Evolutionary conservation across 2,888 invertebrate genomes (phyloP), one percentile per base, ranked within the genome.

Genomic region (Seira ritae): DNA sequence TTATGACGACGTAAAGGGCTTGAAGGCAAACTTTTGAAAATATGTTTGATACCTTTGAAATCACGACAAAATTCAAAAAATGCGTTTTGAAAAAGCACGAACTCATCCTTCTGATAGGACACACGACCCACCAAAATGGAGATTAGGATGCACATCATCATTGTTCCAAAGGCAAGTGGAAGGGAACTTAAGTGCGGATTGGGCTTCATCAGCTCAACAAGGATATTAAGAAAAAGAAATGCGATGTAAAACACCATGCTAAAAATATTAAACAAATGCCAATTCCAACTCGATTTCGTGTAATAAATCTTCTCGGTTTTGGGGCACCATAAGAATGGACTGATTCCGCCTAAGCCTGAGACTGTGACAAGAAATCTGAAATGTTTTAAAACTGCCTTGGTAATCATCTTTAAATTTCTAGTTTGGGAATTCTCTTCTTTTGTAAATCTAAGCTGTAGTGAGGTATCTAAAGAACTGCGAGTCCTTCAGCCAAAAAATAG

Each of bases 1-100:
- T n/a, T n/a, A 62, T 17, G 62, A n/a, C n/a, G 19, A 17, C 62
- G 19, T 62, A 62, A 19, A n/a, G n/a, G n/a, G n/a, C n/a, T n/a
- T n/a, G n/a, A n/a, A n/a, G n/a, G n/a, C n/a, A n/a, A n/a, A n/a
- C n/a, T n/a, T n/a, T n/a, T n/a, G n/a, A n/a, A n/a, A n/a, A n/a
- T n/a, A n/a, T n/a, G n/a, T n/a, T n/a, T n/a, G n/a, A n/a, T 73
- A 73, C 73, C 65, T 65, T 20, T 62, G 37, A 73, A 73, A 8
- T 20, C 12, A 6, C 19, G 10, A 37, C 37, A 55, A 15, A 62
- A 73, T 1, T 19, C 10, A 2, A 73, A 37, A n/a, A 73, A 37
- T n/a, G 31, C 17, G 23, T 73, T 73, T 19, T 31, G 15, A 15
- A 20, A 65, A 1, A 37, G 1, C 15, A 20, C 17, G 10, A 23